A percentile compares a stretch with the other conserved stretches of the same genome.
phyloP scores from a whole-genome alignment of 2,797 vertebrate species.

The Rhodeus uyekii region DNA sequence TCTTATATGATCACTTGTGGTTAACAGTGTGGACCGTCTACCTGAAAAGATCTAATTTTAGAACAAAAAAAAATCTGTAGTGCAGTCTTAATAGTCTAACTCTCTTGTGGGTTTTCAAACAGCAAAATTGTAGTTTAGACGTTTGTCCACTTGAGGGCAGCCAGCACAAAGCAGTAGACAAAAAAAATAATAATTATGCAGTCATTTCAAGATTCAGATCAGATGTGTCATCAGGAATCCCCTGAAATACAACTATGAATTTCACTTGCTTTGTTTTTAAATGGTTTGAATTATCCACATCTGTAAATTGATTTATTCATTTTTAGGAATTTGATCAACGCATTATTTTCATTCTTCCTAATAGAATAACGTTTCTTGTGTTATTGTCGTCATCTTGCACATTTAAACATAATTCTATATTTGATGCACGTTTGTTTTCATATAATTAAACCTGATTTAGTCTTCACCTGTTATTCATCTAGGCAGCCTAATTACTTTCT shows the following conservation, averaged over 20 bases:
- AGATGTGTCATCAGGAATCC: background rate
- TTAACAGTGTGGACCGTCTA: background rate
- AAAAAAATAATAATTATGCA: background rate
- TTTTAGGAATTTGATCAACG: background rate
- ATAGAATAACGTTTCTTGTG: background rate
- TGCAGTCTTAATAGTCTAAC: background rate
- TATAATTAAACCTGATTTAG: background rate
- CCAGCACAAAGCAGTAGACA: background rate
- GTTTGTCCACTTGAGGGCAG: slow-evolving; percentile 33
- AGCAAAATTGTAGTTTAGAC: background rate
- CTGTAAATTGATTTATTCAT: background rate
- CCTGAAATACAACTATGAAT: background rate
- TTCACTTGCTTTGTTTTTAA: background rate
- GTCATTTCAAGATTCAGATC: background rate
- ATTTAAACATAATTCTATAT: background rate
- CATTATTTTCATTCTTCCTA: background rate
- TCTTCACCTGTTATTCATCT: background rate
- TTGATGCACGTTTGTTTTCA: background rate
- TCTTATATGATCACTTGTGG: background rate
- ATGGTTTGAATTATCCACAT: background rate
- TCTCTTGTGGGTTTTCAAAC: background rate
- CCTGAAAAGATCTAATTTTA: background rate
- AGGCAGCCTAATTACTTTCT: background rate
- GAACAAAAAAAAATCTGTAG: background rate
- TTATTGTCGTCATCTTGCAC: background rate